Conservation (phyloP, 2,797 vertebrate genomes). For the Squalus acanthias region DNA sequence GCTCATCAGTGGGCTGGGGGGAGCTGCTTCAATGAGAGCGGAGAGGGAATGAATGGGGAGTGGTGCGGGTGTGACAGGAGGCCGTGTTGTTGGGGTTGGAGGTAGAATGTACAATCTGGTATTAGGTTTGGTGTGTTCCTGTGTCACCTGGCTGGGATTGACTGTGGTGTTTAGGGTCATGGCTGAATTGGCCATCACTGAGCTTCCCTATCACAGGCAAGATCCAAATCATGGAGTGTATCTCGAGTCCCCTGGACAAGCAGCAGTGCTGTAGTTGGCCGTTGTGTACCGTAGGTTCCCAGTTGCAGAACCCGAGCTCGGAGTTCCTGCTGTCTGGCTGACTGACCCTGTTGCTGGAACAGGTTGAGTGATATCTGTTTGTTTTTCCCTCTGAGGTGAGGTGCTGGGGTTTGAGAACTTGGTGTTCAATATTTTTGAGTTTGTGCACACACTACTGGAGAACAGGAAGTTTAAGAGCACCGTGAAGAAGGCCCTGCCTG, state of each 20-base stretch:
- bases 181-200: background rate
- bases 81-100: background rate
- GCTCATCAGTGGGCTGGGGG: background rate
- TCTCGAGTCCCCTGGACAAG: background rate
- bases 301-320: background rate
- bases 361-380: slow-evolving; percentile 8
- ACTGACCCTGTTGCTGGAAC: background rate
- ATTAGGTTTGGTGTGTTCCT: background rate
- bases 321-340: background rate
- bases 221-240: background rate
- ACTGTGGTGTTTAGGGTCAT: background rate
- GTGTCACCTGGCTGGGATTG: background rate
- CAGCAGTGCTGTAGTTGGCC: background rate
- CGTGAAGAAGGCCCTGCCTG: slow-evolving; percentile 91
- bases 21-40: background rate
- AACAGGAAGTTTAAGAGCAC: slow-evolving; percentile 97
- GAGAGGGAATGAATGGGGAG: background rate
- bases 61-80: background rate
- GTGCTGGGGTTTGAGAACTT: slow-evolving; percentile 97
- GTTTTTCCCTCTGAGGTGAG: slow-evolving; percentile 70
- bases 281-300: background rate
- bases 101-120: background rate
- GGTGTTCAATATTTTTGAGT: slow-evolving; percentile 97
- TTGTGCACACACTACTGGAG: slow-evolving; percentile 92
- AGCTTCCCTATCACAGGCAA: background rate